Evolutionary conservation across 2,888 invertebrate species (phyloP), one percentile per base, ranked within the genome.

Genomic region (Cantharis rufa): DNA sequence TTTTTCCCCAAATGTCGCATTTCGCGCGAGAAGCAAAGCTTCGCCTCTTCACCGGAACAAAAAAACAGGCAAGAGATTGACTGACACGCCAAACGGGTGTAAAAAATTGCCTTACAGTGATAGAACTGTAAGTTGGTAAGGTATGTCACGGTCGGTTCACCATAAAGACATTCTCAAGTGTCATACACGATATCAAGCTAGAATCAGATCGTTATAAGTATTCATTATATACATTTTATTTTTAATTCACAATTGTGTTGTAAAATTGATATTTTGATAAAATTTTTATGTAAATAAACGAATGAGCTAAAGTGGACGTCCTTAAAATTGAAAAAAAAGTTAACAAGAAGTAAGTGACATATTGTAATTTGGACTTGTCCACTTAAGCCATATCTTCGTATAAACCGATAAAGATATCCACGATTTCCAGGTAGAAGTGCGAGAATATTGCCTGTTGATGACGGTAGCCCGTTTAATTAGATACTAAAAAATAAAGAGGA

Each of bases 111-210:
- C 74, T 74, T 64, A 32, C 27, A 32, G 77, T 79, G 72, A 71
- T 75, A 18, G 71, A 71, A 72, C 79, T 77, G 79, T 78, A 76
- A 32, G 61, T 74, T n/a, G 72, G 66, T 77, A 75, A 78, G 80
- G 78, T 79, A 79, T 80, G 77, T 78, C 79, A 78, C 79, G 79
- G 81, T 82, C 82, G 82, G 82, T 81, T 72, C 79, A 75, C 78
- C 76, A 76, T 78, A 82, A 82, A 82, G 82, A 81, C 82, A 82
- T 82, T 82, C 82, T 80, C 80, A 76, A 78, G 77, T 80, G 80
- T 82, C 82, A 82, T 80, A 76, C 78, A 79, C 74, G 80, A 77
- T 81, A 78, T 70, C 72, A 70, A 72, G 62, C 74, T 48, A 75
- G 69, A 77, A 72, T 71, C 69, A 74, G 74, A 77, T 71, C 71